Evolutionary conservation across 2,888 invertebrate species (phyloP).

Genomic region (Troilus luridus): DNA sequence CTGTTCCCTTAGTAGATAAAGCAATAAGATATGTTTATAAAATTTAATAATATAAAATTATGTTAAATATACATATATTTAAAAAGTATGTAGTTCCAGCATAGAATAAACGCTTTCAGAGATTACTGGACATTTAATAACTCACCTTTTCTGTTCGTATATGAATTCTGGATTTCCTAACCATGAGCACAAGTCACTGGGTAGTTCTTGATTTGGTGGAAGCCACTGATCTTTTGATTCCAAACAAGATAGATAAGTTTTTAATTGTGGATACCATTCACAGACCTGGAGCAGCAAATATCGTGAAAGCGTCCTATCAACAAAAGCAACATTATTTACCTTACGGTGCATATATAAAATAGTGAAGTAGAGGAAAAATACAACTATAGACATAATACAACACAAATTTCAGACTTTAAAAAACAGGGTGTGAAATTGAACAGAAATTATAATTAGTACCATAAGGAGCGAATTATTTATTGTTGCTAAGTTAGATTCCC

Average conservation of each 20-base stretch:
- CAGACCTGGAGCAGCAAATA: constrained; percentile 28
- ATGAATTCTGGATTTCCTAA: constrained; percentile 52
- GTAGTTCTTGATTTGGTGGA: constrained; percentile 33
- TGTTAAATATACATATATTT: no score
- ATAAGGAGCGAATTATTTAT: no score
- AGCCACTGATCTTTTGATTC: constrained; percentile 43
- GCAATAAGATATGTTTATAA: no score
- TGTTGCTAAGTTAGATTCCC: no score
- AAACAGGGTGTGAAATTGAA: no score
- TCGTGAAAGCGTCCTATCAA: constrained; percentile 48
- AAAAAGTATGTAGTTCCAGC: not conserved
- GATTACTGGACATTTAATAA: not conserved
- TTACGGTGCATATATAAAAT: no score
- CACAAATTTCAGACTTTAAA: not conserved
- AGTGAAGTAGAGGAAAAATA: no score
- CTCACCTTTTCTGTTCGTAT: not conserved
- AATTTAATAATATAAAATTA: no score
- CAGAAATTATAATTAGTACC: no score
- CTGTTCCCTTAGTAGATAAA: no score
- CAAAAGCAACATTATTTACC: not conserved
- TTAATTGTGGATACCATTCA: constrained; percentile 52
- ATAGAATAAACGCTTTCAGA: not conserved
- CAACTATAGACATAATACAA: no score
- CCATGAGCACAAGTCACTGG: constrained; percentile 37
- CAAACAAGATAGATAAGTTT: not conserved